These are phyloP conservation scores for Latheticus oryzae DNA, from an alignment of 2,888 invertebrate species.

Conservation along the genomic window DNA sequence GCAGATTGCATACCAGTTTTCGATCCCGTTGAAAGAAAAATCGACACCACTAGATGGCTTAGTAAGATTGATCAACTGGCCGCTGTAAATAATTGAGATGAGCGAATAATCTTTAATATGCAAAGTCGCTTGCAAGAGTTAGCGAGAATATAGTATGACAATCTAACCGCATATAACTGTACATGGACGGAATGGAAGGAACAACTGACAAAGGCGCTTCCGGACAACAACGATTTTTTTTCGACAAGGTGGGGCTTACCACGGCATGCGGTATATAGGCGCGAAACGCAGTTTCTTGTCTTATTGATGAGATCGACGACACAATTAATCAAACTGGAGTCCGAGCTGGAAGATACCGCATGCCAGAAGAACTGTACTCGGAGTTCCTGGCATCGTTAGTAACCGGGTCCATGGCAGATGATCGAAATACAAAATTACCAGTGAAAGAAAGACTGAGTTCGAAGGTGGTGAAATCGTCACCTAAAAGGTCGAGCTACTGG, in stretches of 20 bases:
- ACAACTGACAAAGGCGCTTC: slow-evolving; percentile 42
- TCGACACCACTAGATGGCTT: slow-evolving; percentile 42
- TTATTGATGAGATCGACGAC: slow-evolving; percentile 40
- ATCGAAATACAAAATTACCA: neutral
- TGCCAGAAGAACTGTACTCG: slow-evolving; percentile 27
- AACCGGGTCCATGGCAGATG: too few relatives aligned
- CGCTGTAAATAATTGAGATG: slow-evolving; percentile 44
- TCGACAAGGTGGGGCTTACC: neutral
- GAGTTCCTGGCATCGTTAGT: slow-evolving; percentile 33
- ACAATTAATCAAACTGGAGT: slow-evolving; percentile 31
- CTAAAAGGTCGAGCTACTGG: neutral
- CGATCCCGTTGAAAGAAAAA: neutral
- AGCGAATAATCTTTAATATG: slow-evolving; percentile 44
- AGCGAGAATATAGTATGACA: slow-evolving; percentile 47
- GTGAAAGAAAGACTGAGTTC: neutral
- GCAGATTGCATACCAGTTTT: slow-evolving; percentile 3
- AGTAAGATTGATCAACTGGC: slow-evolving; percentile 47
- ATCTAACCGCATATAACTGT: slow-evolving; percentile 31
- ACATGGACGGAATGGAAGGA: slow-evolving; percentile 47
- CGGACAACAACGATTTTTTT: slow-evolving; percentile 6
- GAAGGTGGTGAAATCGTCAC: neutral
- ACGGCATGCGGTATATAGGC: slow-evolving; percentile 34
- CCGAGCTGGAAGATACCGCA: slow-evolving; percentile 32
- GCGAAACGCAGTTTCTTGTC: slow-evolving; percentile 40
- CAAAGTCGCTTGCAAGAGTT: slow-evolving; percentile 43